A percentile compares a stretch with the other conserved stretches of the same genome.
Conservation (phyloP, 2,888 invertebrate genomes). For the Junonia oenone region DNA sequence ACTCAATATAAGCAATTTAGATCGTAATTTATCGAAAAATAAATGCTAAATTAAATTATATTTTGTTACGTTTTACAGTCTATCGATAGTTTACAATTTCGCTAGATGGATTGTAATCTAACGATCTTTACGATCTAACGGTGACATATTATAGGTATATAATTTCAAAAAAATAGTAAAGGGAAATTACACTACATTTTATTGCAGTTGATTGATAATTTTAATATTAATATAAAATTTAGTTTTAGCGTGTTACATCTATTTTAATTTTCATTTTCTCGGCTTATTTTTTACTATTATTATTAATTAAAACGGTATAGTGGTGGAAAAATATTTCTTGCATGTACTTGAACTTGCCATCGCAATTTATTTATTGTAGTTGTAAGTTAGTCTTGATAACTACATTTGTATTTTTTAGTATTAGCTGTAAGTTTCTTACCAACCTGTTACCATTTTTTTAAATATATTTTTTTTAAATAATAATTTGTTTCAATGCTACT, state of each 20-base stretch:
- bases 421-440: constrained; percentile 34
- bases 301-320: background rate
- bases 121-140: too few species aligned
- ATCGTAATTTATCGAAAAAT: too few species aligned
- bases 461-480: constrained; percentile 25
- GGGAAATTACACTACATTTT: background rate
- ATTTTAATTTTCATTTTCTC: background rate
- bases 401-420: constrained; percentile 29
- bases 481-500: background rate
- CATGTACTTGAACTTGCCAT: constrained; percentile 37
- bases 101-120: too few species aligned
- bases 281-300: background rate
- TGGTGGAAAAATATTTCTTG: background rate
- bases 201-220: background rate
- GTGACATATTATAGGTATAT: too few species aligned
- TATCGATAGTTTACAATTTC: too few species aligned
- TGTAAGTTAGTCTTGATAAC: constrained; percentile 37
- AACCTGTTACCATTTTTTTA: constrained; percentile 51
- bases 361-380: constrained; percentile 61
- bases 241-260: background rate
- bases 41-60: too few species aligned
- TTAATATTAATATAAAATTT: background rate
- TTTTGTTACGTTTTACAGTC: too few species aligned
- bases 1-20: too few species aligned
- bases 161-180: background rate